These are phyloP conservation scores for Oenanthe melanoleuca DNA, from an alignment of 2,113 vertebrate genomes.

Conservation along the genomic window DNA sequence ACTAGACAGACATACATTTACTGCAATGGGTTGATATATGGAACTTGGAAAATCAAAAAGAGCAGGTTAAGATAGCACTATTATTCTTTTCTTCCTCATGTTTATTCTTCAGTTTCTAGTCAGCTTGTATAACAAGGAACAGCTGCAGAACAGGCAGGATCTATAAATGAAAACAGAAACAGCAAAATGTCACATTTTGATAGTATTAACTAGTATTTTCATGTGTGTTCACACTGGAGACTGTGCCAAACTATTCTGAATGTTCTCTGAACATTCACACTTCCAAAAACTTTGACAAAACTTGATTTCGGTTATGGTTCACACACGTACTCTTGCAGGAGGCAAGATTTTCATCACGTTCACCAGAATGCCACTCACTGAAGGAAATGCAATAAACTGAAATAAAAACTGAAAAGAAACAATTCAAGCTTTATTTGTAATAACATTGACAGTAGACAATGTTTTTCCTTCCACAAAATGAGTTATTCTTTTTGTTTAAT, in stretches of 20 bases:
- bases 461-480: conserved; percentile 5
- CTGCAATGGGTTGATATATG: not conserved
- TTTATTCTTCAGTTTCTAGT: conserved; percentile 21
- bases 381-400: conserved; percentile 39
- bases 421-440: not conserved
- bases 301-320: conserved; percentile 27
- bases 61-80: not conserved
- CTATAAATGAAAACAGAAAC: conserved; percentile 73
- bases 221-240: conserved; percentile 31
- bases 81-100: not conserved
- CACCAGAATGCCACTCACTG: conserved; percentile 5
- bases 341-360: conserved; percentile 38
- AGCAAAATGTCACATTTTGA: conserved; percentile 59
- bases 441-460: not conserved
- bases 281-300: conserved; percentile 39
- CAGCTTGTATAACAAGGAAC: conserved; percentile 25
- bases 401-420: not conserved
- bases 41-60: not conserved
- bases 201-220: conserved; percentile 52
- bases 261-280: conserved; percentile 39
- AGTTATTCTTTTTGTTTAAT: conserved; percentile 13
- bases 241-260: conserved; percentile 51
- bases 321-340: conserved; percentile 16
- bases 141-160: conserved; percentile 43
- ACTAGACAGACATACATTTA: not conserved